A percentile compares a stretch with the other conserved stretches of the same genome.
Evolutionary conservation across 2,888 invertebrate genomes (phyloP).

Genomic region (Euplexia lucipara): DNA sequence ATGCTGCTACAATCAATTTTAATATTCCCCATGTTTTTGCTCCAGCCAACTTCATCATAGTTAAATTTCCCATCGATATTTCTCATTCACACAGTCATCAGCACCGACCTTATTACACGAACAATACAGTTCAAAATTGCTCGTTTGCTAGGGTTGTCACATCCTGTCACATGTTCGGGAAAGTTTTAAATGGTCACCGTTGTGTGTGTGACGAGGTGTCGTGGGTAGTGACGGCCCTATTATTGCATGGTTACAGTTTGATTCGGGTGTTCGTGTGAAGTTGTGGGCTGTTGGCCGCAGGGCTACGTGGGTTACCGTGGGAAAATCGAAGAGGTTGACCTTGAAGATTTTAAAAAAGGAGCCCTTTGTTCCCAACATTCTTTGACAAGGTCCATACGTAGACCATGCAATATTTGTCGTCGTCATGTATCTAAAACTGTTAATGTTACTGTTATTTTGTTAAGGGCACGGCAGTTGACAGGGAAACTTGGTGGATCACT

Average conservation of each 20-base stretch:
- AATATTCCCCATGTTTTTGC: conserved; percentile 21
- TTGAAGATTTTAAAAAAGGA: background rate
- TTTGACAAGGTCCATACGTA: too few species aligned
- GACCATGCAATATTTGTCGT: too few species aligned
- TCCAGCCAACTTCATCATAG: conserved; percentile 25
- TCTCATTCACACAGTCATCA: conserved; percentile 12
- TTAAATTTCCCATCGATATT: conserved; percentile 39
- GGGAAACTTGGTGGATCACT: too few species aligned
- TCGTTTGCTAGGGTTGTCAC: conserved; percentile 28
- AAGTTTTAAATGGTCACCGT: conserved; percentile 82
- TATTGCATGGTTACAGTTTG: conserved; percentile 74
- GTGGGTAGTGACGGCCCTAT: conserved; percentile 77
- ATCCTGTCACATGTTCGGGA: conserved; percentile 55
- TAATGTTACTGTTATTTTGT: too few species aligned
- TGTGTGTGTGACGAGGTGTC: conserved; percentile 79
- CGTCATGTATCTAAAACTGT: too few species aligned
- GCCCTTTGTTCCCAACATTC: background rate
- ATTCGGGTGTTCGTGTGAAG: conserved; percentile 58
- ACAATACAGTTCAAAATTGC: conserved; percentile 46
- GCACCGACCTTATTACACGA: conserved; percentile 13
- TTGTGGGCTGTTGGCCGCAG: conserved; percentile 31
- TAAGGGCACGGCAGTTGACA: too few species aligned
- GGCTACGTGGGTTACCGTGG: background rate
- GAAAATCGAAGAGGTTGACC: background rate
- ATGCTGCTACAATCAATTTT: conserved; percentile 5